A percentile compares a stretch with the other conserved stretches of the same genome.
Evolutionary conservation across 30 jellyfish, hydroid and myxozoan genomes (phyloP).

Genomic region (Rhopilema esculentum): DNA sequence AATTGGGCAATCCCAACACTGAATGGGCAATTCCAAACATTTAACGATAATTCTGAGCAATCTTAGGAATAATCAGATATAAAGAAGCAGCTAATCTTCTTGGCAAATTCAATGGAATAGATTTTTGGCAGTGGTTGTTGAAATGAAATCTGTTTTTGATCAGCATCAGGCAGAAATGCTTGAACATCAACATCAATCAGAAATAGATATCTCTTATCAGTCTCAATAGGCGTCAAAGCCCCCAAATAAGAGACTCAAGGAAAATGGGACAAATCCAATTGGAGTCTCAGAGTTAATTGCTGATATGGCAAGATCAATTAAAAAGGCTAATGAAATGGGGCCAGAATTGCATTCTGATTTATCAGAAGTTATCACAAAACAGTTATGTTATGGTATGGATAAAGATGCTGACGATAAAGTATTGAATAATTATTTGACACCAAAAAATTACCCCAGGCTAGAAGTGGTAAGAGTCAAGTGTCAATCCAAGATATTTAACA

Average conservation of each 20-base stretch:
- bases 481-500: neutral
- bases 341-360: neutral
- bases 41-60: neutral
- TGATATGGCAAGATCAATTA: conserved; percentile 1
- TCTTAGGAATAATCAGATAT: neutral
- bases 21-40: too few relatives aligned
- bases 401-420: conserved; percentile 1
- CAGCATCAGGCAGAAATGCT: too few relatives aligned
- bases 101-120: neutral
- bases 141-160: too few relatives aligned
- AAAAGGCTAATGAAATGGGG: conserved; percentile 17
- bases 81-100: neutral
- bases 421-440: neutral
- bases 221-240: too few relatives aligned
- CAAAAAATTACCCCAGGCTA: neutral
- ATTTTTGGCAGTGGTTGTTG: too few relatives aligned
- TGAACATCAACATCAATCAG: too few relatives aligned
- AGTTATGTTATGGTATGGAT: neutral
- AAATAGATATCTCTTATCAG: too few relatives aligned
- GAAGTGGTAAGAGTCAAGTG: neutral
- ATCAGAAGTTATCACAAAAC: conserved; percentile 5
- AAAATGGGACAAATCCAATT: conserved; percentile 1
- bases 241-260: conserved; percentile 2
- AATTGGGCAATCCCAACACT: conserved; percentile 1
- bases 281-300: conserved; percentile 11